Evolutionary conservation across 2,113 vertebrate genomes (phyloP).

Genomic region (Heterocephalus glaber): DNA sequence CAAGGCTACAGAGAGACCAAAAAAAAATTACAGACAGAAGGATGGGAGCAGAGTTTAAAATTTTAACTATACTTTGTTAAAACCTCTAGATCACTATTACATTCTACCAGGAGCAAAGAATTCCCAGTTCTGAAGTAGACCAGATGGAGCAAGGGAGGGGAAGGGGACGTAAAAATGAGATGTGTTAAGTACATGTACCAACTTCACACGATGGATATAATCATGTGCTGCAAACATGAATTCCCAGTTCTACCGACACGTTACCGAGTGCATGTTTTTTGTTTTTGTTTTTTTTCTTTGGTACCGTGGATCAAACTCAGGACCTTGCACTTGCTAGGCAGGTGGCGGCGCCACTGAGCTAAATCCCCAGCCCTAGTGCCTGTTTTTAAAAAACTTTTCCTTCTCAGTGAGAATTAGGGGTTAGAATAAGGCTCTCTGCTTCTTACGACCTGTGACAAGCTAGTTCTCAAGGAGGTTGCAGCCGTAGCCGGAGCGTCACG

Average conservation of each 20-base stretch:
- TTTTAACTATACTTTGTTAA: slow-evolving; percentile 49
- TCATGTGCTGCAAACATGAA: background rate
- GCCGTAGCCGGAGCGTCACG: background rate
- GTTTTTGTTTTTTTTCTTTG: too few species aligned
- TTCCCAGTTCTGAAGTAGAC: too few species aligned
- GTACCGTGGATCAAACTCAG: too few species aligned
- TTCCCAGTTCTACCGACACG: too few species aligned
- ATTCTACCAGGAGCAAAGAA: background rate
- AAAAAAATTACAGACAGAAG: background rate
- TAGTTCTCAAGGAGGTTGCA: background rate
- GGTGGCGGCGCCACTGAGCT: too few species aligned
- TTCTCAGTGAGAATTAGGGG: background rate
- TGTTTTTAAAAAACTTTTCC: background rate
- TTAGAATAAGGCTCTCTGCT: background rate
- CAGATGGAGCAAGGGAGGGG: background rate
- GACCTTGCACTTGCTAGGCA: too few species aligned
- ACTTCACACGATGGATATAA: background rate
- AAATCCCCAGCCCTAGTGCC: background rate
- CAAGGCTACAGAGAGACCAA: background rate
- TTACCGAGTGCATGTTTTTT: too few species aligned
- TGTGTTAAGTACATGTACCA: background rate
- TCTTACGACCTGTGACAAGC: background rate
- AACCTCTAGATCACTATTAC: background rate
- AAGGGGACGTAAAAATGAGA: background rate
- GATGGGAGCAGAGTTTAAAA: slow-evolving; percentile 32